These are phyloP conservation scores for Lanistes nyassanus DNA, from an alignment of 1,140 invertebrate species.

Conservation along the genomic window DNA sequence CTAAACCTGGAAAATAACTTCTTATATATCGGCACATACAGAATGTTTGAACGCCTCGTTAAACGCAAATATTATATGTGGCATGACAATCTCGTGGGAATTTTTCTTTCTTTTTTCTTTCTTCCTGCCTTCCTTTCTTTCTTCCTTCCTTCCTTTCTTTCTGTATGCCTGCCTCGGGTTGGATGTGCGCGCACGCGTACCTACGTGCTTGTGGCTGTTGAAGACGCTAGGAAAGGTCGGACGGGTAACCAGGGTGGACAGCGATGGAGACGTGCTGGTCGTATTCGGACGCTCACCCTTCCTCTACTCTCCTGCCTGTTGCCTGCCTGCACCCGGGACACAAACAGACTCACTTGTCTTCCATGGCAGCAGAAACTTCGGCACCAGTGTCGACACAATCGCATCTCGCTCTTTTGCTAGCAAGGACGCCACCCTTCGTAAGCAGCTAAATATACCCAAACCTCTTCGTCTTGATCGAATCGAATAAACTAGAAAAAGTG, in stretches of 20 bases:
- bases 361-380: neutral
- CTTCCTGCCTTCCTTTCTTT: too few species aligned
- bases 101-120: too few species aligned
- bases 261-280: constrained; percentile 50
- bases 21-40: too few species aligned
- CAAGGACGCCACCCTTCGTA: neutral
- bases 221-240: constrained; percentile 45
- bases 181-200: too few species aligned
- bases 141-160: too few species aligned
- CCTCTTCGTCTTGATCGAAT: too few species aligned
- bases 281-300: constrained; percentile 39
- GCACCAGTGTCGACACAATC: neutral
- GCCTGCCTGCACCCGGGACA: constrained; percentile 20
- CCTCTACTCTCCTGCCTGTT: constrained; percentile 45
- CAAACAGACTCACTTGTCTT: constrained; percentile 10
- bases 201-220: neutral
- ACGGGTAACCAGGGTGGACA: constrained; percentile 46
- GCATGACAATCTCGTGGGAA: too few species aligned
- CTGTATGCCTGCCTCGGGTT: too few species aligned
- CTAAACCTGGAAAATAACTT: too few species aligned
- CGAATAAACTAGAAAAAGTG: too few species aligned
- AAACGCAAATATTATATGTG: too few species aligned
- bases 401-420: neutral
- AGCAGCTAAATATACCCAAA: neutral
- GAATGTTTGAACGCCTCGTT: too few species aligned